A percentile compares a stretch with the other conserved stretches of the same genome.
Evolutionary conservation across 2,113 vertebrate genomes (phyloP).

Genomic region (Mobula birostris): DNA sequence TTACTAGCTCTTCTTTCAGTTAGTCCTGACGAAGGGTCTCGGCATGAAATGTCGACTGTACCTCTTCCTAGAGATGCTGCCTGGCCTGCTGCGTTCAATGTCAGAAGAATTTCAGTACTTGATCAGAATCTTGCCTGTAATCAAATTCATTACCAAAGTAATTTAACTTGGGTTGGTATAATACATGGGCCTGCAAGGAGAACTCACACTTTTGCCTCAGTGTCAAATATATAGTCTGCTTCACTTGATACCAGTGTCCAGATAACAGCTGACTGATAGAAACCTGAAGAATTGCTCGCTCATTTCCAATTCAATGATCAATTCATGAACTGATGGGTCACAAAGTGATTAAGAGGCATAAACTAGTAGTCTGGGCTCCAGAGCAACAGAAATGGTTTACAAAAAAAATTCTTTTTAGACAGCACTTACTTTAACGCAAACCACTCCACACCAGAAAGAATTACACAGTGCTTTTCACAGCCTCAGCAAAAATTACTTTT

Average conservation of each 20-base stretch:
- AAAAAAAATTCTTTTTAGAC: neutral
- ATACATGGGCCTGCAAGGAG: neutral
- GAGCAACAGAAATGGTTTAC: neutral
- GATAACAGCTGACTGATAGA: neutral
- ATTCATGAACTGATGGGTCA: neutral
- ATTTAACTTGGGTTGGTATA: neutral
- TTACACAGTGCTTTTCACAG: neutral
- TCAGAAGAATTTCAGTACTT: neutral
- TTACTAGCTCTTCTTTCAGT: no score
- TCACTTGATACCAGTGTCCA: neutral
- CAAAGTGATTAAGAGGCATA: neutral
- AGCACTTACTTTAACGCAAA: neutral
- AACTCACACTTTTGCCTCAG: neutral
- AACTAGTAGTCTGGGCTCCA: neutral
- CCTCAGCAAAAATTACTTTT: neutral
- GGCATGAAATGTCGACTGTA: no score
- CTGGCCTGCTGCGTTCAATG: neutral
- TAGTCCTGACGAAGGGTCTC: no score
- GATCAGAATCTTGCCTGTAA: neutral
- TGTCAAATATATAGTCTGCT: neutral
- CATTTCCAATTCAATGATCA: conserved; percentile 13
- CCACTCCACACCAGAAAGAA: neutral
- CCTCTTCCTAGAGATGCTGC: no score
- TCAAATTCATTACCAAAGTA: neutral
- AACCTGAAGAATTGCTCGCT: neutral